phyloP scores from a whole-genome alignment of 2,797 vertebrate species.

The Lutjanus argentimaculatus region DNA sequence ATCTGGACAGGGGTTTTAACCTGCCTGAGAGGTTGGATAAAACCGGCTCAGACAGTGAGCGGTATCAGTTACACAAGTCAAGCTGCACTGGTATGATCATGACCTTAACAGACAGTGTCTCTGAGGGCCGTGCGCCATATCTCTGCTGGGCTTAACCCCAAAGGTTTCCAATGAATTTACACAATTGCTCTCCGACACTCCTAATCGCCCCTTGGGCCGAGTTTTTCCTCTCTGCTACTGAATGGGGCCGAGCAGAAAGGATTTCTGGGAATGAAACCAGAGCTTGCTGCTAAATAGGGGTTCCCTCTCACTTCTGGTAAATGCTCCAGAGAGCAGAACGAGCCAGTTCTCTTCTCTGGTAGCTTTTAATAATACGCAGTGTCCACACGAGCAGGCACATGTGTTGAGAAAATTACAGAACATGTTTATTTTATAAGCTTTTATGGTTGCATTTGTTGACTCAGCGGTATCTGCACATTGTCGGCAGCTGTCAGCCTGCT shows the following conservation, averaged over 20 bases:
- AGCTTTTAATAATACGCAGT: constrained; percentile 48
- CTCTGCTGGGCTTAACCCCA: not conserved
- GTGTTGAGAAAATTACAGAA: constrained; percentile 64
- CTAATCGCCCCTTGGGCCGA: constrained; percentile 8
- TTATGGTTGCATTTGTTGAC: constrained; percentile 60
- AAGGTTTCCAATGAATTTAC: constrained; percentile 14
- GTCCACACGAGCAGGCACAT: constrained; percentile 46
- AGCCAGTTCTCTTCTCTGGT: constrained; percentile 35
- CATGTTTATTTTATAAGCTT: constrained; percentile 66
- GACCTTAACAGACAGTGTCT: constrained; percentile 28
- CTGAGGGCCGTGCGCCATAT: constrained; percentile 28
- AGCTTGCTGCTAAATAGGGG: constrained; percentile 63
- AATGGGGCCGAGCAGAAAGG: constrained; percentile 16
- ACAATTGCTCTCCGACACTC: constrained; percentile 27
- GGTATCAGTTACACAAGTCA: constrained; percentile 20
- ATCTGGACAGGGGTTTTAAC: constrained; percentile 18
- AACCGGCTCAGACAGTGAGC: not conserved
- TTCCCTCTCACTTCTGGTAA: constrained; percentile 70
- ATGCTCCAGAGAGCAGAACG: constrained; percentile 34
- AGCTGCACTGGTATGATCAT: constrained; percentile 25
- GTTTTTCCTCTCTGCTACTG: constrained; percentile 37
- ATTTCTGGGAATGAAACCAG: constrained; percentile 75
- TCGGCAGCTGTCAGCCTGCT: constrained; percentile 51
- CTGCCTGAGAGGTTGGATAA: constrained; percentile 15
- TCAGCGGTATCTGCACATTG: constrained; percentile 49